Evolutionary conservation across 2,888 invertebrate species (phyloP).

Genomic region (Drosophila glabriapex): DNA sequence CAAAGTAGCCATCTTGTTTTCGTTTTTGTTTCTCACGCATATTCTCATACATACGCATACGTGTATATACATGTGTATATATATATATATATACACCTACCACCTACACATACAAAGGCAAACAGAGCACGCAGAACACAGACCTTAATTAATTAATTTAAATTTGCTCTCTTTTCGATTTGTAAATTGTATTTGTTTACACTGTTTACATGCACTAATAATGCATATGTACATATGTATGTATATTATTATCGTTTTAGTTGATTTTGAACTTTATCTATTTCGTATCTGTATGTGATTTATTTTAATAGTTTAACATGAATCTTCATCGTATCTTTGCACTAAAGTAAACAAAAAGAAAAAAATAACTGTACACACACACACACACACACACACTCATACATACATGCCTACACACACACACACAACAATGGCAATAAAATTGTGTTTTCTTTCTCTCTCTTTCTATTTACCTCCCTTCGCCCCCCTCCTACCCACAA

Average conservation of each 20-base stretch:
- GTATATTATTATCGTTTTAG: constrained; percentile 17
- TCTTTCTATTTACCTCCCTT: constrained; percentile 40
- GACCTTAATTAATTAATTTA: constrained; percentile 12
- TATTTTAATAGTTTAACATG: constrained; percentile 7
- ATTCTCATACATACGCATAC: constrained; percentile 3
- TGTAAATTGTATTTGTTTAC: constrained; percentile 8
- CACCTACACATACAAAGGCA: constrained; percentile 3
- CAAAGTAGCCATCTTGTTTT: constrained; percentile 15
- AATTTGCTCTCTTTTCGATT: constrained; percentile 11
- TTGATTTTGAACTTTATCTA: constrained; percentile 33
- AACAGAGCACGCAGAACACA: constrained; percentile 4
- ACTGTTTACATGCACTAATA: constrained; percentile 11
- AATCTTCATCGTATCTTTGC: constrained; percentile 33
- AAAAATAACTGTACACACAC: constrained; percentile 17
- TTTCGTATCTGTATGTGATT: constrained; percentile 39
- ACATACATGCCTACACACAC: constrained; percentile 2
- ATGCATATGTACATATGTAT: constrained; percentile 22
- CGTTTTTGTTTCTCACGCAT: constrained; percentile 10
- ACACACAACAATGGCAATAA: constrained; percentile 54
- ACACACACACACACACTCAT: constrained; percentile 3
- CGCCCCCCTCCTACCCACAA: constrained; percentile 4
- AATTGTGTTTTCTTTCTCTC: constrained; percentile 58
- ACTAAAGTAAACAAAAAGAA: constrained; percentile 20
- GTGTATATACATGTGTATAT: background rate
- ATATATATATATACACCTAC: background rate